phyloP scores from a whole-genome alignment of 2,888 invertebrate genomes.

The Encarsia formosa region DNA sequence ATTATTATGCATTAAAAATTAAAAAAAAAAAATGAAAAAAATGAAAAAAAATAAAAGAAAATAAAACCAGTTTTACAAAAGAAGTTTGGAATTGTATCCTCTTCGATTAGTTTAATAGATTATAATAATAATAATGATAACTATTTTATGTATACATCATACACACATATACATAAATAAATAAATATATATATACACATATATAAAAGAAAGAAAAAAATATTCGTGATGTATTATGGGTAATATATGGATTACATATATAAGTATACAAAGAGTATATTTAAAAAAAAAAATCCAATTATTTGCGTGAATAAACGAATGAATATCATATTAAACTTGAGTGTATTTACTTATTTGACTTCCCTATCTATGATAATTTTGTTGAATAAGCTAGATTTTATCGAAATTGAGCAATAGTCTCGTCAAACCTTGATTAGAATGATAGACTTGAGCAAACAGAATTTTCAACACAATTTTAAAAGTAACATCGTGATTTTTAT shows the following conservation, averaged over 20 bases:
- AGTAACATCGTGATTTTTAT: too few relatives aligned
- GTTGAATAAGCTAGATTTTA: too few relatives aligned
- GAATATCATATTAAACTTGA: too few relatives aligned
- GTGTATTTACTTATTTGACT: too few relatives aligned
- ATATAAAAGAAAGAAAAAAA: too few relatives aligned
- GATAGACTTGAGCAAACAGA: too few relatives aligned
- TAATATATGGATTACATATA: constrained; percentile 33
- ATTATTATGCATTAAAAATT: neutral
- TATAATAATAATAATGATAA: constrained; percentile 23
- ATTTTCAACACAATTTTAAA: too few relatives aligned
- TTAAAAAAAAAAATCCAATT: constrained; percentile 36
- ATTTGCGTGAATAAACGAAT: constrained; percentile 45
- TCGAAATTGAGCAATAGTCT: too few relatives aligned
- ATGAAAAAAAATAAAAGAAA: constrained; percentile 1
- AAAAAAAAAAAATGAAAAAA: neutral
- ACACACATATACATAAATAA: constrained; percentile 11
- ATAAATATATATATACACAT: constrained; percentile 27
- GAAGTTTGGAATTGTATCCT: constrained; percentile 18
- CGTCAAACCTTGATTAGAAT: too few relatives aligned
- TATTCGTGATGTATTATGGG: constrained; percentile 27
- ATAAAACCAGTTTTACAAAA: constrained; percentile 6
- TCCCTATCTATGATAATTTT: too few relatives aligned
- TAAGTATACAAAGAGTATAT: constrained; percentile 35
- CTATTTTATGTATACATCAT: constrained; percentile 18
- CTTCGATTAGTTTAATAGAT: constrained; percentile 21